phyloP scores from a whole-genome alignment of 2,888 invertebrate species.

The Tiphia femorata region DNA sequence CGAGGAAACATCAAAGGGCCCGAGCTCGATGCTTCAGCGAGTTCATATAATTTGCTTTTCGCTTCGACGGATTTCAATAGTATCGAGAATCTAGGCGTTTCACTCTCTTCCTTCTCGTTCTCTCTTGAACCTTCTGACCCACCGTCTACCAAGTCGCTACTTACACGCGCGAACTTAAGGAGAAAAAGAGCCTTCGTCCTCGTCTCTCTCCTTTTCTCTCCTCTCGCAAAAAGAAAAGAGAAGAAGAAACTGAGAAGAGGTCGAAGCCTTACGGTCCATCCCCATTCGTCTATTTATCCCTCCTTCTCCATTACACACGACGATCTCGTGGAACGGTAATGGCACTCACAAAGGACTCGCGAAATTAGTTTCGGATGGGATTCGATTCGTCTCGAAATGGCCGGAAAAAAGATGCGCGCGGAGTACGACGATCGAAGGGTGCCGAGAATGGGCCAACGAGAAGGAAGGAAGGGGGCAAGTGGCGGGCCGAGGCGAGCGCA shows the following conservation, averaged over 20 bases:
- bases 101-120: constrained; percentile 15
- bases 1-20: constrained; percentile 61
- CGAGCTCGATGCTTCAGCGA: constrained; percentile 43
- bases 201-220: constrained; percentile 32
- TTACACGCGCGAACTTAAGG: too few species aligned
- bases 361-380: constrained; percentile 65
- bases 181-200: too few species aligned
- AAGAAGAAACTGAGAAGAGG: neutral
- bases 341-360: constrained; percentile 61
- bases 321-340: constrained; percentile 39
- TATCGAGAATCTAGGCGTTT: constrained; percentile 63
- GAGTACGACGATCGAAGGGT: too few species aligned
- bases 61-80: constrained; percentile 65
- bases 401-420: too few species aligned
- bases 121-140: neutral
- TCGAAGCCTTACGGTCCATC: constrained; percentile 33
- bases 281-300: constrained; percentile 5
- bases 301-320: constrained; percentile 10
- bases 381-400: constrained; percentile 53
- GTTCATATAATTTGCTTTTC: constrained; percentile 67
- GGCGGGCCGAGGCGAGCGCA: constrained; percentile 1
- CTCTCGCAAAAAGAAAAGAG: constrained; percentile 1
- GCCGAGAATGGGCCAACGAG: constrained; percentile 12
- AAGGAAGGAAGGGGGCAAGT: constrained; percentile 9
- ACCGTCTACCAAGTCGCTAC: too few species aligned